Evolutionary conservation across 1,140 invertebrate species (phyloP), one percentile per base, ranked within the genome.

Genomic region (Teleopsis dalmanni): DNA sequence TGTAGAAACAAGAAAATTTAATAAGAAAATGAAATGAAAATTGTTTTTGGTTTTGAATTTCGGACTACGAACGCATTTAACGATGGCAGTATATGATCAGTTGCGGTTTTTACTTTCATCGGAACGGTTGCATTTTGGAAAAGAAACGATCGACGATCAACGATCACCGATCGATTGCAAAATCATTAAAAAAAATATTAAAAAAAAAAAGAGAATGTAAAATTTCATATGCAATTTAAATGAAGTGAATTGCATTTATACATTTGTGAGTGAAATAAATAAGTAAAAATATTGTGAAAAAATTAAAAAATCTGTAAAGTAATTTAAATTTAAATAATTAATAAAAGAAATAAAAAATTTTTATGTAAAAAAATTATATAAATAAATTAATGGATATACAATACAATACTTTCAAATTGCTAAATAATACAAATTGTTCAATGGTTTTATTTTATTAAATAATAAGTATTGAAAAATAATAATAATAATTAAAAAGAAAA

Each of bases 71-170:
- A n/a, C n/a, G n/a, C n/a, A n/a, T n/a, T n/a, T n/a, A n/a, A n/a
- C n/a, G n/a, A n/a, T n/a, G n/a, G n/a, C n/a, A n/a, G n/a, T 36
- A 36, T 36, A 48, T 65, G 62, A 65, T 65, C 64, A 67, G 64
- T 67, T 58, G 61, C 61, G 61, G 62, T 62, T 67, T 67, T 67
- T 64, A 67, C 64, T 67, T 67, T 65, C 64, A 67, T 67, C 53
- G 54, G 56, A 56, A 52, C 64, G 61, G 64, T 64, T 59, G 54
- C 41, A 46, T 40, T 36, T 34, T 19, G 25, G n/a, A 19, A 3
- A 19, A 5, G 34, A n/a, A 18, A 31, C n/a, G 11, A 27, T 3
- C 10, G 11, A 10, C 25, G 40, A 10, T 42, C 9, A 5, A 18
- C 25, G 19, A 25, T 11, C n/a, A 22, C 7, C 7, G 14, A 43